Evolutionary conservation across 2,797 vertebrate species (phyloP), one percentile per base, ranked within the genome.

Genomic region (Microcaecilia unicolor): DNA sequence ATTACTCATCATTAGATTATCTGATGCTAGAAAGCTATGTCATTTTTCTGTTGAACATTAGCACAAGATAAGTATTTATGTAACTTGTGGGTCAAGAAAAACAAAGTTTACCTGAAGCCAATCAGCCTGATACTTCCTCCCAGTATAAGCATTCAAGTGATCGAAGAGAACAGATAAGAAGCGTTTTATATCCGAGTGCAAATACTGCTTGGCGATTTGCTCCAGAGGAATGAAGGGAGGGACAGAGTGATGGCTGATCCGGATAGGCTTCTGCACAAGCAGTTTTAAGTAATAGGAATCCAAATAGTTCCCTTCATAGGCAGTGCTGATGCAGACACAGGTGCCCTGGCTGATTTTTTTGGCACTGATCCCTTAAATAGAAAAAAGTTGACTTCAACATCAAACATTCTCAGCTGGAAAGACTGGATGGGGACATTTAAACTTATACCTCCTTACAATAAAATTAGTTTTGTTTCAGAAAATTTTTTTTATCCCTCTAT

Each of bases 261-360:
- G 56, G 37, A 84, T 44, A 1, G 31, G 53, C 1, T 72, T 73
- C 48, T 56, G 59, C 16, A 76, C 25, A 24, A 79, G 47, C 7
- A 97, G 46, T 48, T 93, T 85, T 61, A 97, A 41, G 55, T 84
- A 74, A 53, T 87, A 97, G 7, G 80, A 88, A 34, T 84, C 87
- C 39, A 97, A 44, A 44, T 80, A 85, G 29, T 65, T 54, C 6
- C 83, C 80, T 17, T 91, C 75, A 2, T 81, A 96, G 21, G 81
- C 72, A 0, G 91, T 95, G 31, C 51, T 55, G 54, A 97, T 41
- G 15, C 77, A 82, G 26, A 94, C 40, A 3, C 85, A 90, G 4
- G 78, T 29, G 5, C 85, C 76, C 18, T 34, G 40, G 25, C 41
- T 50, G 25, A 63, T 78, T 53, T 34, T 26, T 31, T 73, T 74